Conservation (phyloP, 2,113 vertebrate species). For the Entomyzon cyanotis region DNA sequence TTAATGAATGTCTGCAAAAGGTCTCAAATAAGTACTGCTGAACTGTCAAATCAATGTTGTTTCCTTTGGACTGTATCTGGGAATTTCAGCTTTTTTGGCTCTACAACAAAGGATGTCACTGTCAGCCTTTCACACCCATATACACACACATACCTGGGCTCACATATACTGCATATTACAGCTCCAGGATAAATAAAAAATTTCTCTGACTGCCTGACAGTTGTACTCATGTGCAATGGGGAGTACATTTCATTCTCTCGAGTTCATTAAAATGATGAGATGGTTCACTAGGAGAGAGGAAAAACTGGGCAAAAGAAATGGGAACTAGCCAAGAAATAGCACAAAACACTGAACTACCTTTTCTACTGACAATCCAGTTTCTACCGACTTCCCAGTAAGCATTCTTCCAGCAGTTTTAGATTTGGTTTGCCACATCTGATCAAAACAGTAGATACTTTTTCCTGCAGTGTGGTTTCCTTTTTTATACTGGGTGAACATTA, state of each 20-base stretch:
- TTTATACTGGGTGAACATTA: neutral
- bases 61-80: neutral
- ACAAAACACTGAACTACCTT: neutral
- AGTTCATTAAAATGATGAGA: neutral
- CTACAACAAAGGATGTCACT: neutral
- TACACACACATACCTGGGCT: neutral
- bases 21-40: neutral
- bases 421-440: neutral
- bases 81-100: neutral
- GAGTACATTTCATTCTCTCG: neutral
- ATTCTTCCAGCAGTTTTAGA: neutral
- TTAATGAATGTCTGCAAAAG: neutral
- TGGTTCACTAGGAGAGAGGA: neutral
- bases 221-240: neutral
- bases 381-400: neutral
- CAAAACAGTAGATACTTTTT: neutral
- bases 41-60: neutral
- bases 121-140: neutral
- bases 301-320: neutral
- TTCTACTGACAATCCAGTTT: neutral
- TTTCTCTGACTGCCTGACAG: neutral
- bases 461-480: neutral
- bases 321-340: neutral
- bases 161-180: neutral
- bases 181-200: neutral